phyloP scores from a whole-genome alignment of 2,888 invertebrate genomes.

The Callinectes sapidus region DNA sequence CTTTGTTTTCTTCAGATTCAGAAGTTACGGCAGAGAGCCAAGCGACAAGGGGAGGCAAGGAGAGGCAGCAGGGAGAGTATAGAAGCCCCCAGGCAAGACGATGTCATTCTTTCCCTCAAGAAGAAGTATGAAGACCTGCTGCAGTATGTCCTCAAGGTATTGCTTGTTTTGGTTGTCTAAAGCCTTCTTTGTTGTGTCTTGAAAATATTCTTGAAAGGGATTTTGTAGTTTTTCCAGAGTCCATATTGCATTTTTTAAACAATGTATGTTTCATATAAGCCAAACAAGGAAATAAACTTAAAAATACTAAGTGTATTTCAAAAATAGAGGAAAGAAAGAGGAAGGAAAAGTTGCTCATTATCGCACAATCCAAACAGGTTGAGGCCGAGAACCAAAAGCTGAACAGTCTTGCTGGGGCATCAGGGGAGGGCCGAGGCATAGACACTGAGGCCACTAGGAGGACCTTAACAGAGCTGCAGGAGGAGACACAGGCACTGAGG shows the following conservation, averaged over 20 bases:
- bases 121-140: constrained; percentile 69
- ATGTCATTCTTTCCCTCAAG: constrained; percentile 52
- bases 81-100: constrained; percentile 43
- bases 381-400: constrained; percentile 66
- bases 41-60: constrained; percentile 41
- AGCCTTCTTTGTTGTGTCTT: not conserved
- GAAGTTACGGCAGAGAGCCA: constrained; percentile 46
- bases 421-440: constrained; percentile 45
- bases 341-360: not conserved
- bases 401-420: constrained; percentile 52
- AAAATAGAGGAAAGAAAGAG: not conserved
- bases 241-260: too few species aligned
- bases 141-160: constrained; percentile 64
- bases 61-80: constrained; percentile 51
- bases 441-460: constrained; percentile 13
- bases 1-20: constrained; percentile 44
- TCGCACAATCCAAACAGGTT: constrained; percentile 39
- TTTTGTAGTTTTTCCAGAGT: not conserved
- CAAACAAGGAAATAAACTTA: not conserved
- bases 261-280: not conserved
- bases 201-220: not conserved
- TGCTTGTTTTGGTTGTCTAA: not conserved
- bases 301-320: not conserved
- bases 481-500: constrained; percentile 41
- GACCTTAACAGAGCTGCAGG: constrained; percentile 9